Percentiles rank a stretch among this genome's conserved stretches.
phyloP scores from a whole-genome alignment of 2,113 vertebrate species.

The Menidia beryllina region DNA sequence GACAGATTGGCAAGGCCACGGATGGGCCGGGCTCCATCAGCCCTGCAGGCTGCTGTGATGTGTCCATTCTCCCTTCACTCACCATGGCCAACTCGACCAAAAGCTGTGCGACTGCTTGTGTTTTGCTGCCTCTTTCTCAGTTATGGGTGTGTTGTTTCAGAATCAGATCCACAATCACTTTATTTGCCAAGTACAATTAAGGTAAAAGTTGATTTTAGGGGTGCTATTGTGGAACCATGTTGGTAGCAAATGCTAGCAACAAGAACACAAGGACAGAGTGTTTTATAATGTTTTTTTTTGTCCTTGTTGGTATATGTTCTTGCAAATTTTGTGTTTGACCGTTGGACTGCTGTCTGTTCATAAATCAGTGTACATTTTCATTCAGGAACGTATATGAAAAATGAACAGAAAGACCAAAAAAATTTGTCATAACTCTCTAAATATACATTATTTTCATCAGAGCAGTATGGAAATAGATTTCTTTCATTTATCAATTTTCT shows the following conservation, averaged over 20 bases:
- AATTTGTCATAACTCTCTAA: conserved; percentile 21
- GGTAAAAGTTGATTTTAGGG: conserved; percentile 43
- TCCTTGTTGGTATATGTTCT: conserved; percentile 14
- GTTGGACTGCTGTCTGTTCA: conserved; percentile 24
- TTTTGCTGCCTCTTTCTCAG: conserved; percentile 18
- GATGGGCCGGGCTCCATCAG: conserved; percentile 69
- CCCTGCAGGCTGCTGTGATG: conserved; percentile 62
- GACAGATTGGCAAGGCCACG: conserved; percentile 71
- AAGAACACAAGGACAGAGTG: conserved; percentile 6
- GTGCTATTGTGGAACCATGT: conserved; percentile 18
- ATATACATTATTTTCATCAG: conserved; percentile 4
- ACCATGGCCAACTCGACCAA: conserved; percentile 37
- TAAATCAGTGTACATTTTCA: conserved; percentile 18
- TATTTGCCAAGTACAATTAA: conserved; percentile 56
- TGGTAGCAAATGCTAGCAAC: conserved; percentile 14
- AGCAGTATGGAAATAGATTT: not conserved
- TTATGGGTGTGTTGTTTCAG: conserved; percentile 27
- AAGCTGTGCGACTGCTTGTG: conserved; percentile 42
- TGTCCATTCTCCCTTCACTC: conserved; percentile 65
- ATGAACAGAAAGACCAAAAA: conserved; percentile 20
- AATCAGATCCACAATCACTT: conserved; percentile 41
- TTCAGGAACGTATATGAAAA: conserved; percentile 2
- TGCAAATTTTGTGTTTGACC: conserved; percentile 21
- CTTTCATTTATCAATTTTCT: not conserved
- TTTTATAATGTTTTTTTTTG: not conserved